Evolutionary conservation across 2,888 invertebrate species (phyloP), one percentile per base, ranked within the genome.

Genomic region (Phortica okadai): DNA sequence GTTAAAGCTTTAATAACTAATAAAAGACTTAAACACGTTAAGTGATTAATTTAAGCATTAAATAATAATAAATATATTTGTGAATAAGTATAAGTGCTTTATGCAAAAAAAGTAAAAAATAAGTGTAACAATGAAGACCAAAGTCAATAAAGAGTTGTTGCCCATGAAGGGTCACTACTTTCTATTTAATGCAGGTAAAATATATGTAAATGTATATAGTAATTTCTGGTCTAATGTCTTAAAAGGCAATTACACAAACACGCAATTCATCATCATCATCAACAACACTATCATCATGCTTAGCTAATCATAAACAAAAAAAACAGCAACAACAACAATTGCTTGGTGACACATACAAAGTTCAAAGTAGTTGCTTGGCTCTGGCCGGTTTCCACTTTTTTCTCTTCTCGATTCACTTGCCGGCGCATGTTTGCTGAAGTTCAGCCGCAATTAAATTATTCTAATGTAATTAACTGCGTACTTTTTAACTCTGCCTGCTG

Each of bases 121-220:
- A 33, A 33, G 25, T 8, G 14, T 6, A 59, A 84, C 79, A 72
- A 91, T 91, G 91, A 89, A 82, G 81, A 76, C 82, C 21, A 84
- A 82, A 80, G 90, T 97, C 50, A 95, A 97, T 90, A 95, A 93
- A 89, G 94, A 95, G 76, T 92, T 97, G 76, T 89, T 97, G 89
- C 96, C 97, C 11, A 95, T 98, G 90, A 98, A 98, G 91, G 95
- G 94, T 1, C 97, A 97, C 92, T 98, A 95, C 91, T 97, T 97
- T 90, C 92, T 97, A 74, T 97, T 95, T 88, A 96, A 96, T 94
- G 97, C 96, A 89, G 97, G 97, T 97, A 92, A 93, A 87, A 73
- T 42, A 50, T 67, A 67, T 41, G 7, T 41, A 42, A 45, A 79
- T 72, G 59, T 54, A 33, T 33, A 33, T 33, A 56, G 11, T 56